Evolutionary conservation across 2,113 vertebrate genomes (phyloP).

Genomic region (Anguilla rostrata): DNA sequence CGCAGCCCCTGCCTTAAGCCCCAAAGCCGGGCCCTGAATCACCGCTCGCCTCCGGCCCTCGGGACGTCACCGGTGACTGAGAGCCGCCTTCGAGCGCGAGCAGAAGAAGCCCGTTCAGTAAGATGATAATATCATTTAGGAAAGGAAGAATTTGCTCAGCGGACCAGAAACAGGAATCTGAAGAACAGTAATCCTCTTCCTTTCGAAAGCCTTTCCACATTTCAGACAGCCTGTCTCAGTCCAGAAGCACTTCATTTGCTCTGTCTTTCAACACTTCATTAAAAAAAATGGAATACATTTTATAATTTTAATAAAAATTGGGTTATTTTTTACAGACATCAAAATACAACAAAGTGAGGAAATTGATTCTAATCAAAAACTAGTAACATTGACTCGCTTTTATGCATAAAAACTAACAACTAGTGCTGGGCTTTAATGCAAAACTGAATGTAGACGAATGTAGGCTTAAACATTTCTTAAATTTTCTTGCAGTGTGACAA

Average conservation of each 20-base stretch:
- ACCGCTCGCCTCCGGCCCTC: conserved; percentile 36
- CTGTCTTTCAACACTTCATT: not conserved
- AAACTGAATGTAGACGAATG: not conserved
- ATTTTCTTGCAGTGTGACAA: conserved; percentile 21
- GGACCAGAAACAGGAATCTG: not conserved
- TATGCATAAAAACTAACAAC: too few species aligned
- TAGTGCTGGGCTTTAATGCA: too few species aligned
- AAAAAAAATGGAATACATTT: not conserved
- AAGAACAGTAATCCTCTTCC: not conserved
- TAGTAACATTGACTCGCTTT: too few species aligned
- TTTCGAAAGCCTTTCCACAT: not conserved
- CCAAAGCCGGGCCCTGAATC: conserved; percentile 40
- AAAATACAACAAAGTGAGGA: conserved; percentile 27
- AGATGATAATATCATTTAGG: not conserved
- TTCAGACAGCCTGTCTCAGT: not conserved
- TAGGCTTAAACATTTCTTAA: not conserved
- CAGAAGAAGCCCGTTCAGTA: not conserved
- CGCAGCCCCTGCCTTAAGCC: conserved; percentile 48
- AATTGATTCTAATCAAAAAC: too few species aligned
- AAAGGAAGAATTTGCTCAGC: conserved; percentile 5
- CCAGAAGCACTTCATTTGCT: not conserved
- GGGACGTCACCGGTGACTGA: conserved; percentile 45
- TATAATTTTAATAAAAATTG: not conserved
- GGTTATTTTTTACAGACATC: not conserved
- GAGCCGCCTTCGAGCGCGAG: not conserved